These are phyloP conservation scores for Diadumene lineata DNA, from an alignment of 92 coral and sea anemone genomes.

Conservation along the genomic window DNA sequence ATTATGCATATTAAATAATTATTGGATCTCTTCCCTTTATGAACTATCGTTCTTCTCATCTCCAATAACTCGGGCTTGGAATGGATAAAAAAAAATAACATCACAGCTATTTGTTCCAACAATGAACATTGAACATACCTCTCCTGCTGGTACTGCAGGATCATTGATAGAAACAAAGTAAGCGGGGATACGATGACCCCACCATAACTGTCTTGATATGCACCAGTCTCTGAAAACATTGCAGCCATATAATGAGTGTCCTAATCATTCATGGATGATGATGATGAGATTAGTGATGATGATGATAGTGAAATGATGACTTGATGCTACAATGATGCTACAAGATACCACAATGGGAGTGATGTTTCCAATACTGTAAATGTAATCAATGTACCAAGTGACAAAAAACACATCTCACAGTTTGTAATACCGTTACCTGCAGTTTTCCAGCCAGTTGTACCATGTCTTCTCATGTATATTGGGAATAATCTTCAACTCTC, in stretches of 20 bases:
- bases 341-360: background rate
- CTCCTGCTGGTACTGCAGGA: constrained; percentile 78
- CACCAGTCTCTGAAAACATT: constrained; percentile 92
- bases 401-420: too few species aligned
- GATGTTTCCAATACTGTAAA: too few species aligned
- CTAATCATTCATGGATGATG: background rate
- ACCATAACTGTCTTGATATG: constrained; percentile 98
- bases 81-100: too few species aligned
- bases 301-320: background rate
- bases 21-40: too few species aligned
- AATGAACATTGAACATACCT: constrained; percentile 48
- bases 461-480: constrained; percentile 87
- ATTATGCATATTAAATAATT: too few species aligned
- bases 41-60: too few species aligned
- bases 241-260: background rate
- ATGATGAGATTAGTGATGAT: background rate
- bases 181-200: constrained; percentile 99
- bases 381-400: too few species aligned
- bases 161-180: constrained; percentile 81
- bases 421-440: constrained; percentile 75
- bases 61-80: too few species aligned
- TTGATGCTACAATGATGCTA: background rate
- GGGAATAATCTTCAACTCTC: constrained; percentile 90
- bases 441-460: constrained; percentile 93
- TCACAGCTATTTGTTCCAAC: too few species aligned